Conservation (phyloP, 2,113 vertebrate genomes). For the Delphinus delphis region DNA sequence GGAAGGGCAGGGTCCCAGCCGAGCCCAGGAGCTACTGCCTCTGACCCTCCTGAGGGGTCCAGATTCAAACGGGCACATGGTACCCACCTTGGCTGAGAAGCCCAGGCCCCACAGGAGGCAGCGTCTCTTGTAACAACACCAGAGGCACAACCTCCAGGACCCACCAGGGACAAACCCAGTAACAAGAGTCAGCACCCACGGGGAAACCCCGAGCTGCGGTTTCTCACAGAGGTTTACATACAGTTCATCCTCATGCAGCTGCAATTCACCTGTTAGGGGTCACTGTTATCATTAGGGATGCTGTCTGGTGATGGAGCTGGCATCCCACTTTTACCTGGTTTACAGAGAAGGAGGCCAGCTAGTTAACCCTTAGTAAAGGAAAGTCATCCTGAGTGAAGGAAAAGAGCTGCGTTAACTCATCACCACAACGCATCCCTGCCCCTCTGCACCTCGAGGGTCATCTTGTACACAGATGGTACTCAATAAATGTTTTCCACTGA, state of each 20-base stretch:
- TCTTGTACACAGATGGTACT: background rate
- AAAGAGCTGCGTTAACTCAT: background rate
- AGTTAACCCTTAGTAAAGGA: background rate
- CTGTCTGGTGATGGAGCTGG: background rate
- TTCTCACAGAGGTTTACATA: background rate
- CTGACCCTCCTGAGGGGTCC: background rate
- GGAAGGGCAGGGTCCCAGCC: accelerated
- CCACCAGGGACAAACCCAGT: background rate
- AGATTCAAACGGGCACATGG: background rate
- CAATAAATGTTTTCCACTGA: background rate
- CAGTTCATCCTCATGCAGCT: background rate
- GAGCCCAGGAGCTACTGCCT: background rate
- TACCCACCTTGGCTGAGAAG: background rate
- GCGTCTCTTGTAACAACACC: background rate
- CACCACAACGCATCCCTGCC: background rate
- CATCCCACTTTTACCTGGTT: background rate
- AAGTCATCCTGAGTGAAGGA: background rate
- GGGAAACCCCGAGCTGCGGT: background rate
- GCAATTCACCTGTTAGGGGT: background rate
- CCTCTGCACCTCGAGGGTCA: background rate
- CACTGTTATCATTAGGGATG: background rate
- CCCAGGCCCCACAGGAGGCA: background rate
- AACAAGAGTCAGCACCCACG: background rate
- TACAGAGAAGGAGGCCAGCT: background rate
- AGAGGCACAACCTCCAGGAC: background rate